These are phyloP conservation scores for Drosophila navojoa DNA, from an alignment of 1,140 invertebrate genomes.

Conservation along the genomic window DNA sequence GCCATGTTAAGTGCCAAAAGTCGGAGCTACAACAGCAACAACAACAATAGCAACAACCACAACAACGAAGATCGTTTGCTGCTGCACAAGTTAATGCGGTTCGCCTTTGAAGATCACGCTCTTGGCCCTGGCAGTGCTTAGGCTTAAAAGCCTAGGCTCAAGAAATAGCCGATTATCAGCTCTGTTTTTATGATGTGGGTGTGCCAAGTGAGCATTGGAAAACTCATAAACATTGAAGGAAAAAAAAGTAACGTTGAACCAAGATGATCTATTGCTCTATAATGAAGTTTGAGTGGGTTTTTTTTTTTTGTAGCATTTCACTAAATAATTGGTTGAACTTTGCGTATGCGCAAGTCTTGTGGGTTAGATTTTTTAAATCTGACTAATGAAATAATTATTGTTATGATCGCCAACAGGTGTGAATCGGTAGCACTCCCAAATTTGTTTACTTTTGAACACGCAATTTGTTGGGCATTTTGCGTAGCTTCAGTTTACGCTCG, in stretches of 20 bases:
- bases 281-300: background rate
- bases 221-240: slow-evolving; percentile 4
- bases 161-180: slow-evolving; percentile 31
- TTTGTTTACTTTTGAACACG: background rate
- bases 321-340: background rate
- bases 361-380: too few relatives aligned
- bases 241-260: background rate
- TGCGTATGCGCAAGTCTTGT: background rate
- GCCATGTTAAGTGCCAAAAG: slow-evolving; percentile 70
- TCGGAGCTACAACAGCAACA: slow-evolving; percentile 26
- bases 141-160: slow-evolving; percentile 47
- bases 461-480: background rate
- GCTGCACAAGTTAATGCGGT: slow-evolving; percentile 42
- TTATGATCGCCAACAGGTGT: background rate
- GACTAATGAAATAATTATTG: background rate
- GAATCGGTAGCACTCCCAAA: too few relatives aligned
- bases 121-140: slow-evolving; percentile 58
- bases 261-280: background rate
- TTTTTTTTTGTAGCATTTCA: background rate
- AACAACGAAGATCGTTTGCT: slow-evolving; percentile 55
- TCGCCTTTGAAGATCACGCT: slow-evolving; percentile 50
- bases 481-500: too few relatives aligned
- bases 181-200: slow-evolving; percentile 34
- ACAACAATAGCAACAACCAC: slow-evolving; percentile 7
- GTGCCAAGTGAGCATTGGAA: slow-evolving; percentile 26